Evolutionary conservation across 2,113 vertebrate species (phyloP).

Genomic region (Polypterus bichir): DNA sequence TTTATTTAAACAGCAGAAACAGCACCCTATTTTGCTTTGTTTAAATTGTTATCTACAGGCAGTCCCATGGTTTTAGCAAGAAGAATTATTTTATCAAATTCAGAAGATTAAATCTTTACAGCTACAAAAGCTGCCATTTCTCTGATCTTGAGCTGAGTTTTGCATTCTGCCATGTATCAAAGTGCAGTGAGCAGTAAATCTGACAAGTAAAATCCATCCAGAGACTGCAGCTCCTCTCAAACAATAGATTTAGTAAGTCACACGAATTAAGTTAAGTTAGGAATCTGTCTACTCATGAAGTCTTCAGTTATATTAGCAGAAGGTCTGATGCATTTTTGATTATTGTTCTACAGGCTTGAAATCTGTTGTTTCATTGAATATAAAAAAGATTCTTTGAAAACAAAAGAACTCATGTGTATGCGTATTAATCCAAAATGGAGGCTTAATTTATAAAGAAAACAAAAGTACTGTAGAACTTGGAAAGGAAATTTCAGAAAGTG

Average conservation of each 20-base stretch:
- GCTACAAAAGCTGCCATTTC: conserved; percentile 14
- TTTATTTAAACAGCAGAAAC: conserved; percentile 1
- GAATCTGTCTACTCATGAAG: conserved; percentile 84
- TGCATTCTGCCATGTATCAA: conserved; percentile 59
- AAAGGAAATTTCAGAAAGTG: too few species aligned
- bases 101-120: conserved; percentile 13
- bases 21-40: conserved; percentile 5
- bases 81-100: conserved; percentile 20
- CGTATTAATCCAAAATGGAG: conserved; percentile 73
- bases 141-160: conserved; percentile 46
- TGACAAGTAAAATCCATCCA: conserved; percentile 78
- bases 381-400: conserved; percentile 62
- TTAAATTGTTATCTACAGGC: conserved; percentile 5
- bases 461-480: conserved; percentile 26
- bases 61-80: conserved; percentile 4
- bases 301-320: conserved; percentile 65
- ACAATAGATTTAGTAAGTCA: conserved; percentile 67
- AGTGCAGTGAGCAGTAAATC: conserved; percentile 54
- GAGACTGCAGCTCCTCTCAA: conserved; percentile 48
- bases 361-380: conserved; percentile 72
- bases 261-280: conserved; percentile 52
- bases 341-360: conserved; percentile 41
- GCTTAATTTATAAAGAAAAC: conserved; percentile 57
- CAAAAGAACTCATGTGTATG: conserved; percentile 70
- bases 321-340: conserved; percentile 59